Conservation (phyloP, 2,888 invertebrate species). For the Eilema griseolum region DNA sequence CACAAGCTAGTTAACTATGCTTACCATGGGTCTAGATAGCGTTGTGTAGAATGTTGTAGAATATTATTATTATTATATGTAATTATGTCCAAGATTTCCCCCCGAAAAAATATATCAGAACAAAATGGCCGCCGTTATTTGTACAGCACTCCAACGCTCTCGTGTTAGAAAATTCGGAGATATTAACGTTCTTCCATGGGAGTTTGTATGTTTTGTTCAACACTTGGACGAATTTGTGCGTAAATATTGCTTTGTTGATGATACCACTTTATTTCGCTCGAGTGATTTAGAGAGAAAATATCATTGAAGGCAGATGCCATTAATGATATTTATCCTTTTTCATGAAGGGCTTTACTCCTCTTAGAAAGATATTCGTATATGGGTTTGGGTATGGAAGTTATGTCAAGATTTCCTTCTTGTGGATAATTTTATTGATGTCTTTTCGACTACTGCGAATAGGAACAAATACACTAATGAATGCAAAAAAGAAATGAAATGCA, state of each 20-base stretch:
- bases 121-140: slow-evolving; percentile 35
- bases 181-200: slow-evolving; percentile 32
- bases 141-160: slow-evolving; percentile 21
- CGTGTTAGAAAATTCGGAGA: slow-evolving; percentile 14
- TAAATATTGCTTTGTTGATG: slow-evolving; percentile 17
- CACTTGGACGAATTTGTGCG: slow-evolving; percentile 16
- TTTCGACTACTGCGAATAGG: too few relatives aligned
- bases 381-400: not conserved
- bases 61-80: too few relatives aligned
- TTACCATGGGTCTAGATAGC: too few relatives aligned
- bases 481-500: too few relatives aligned
- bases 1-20: too few relatives aligned
- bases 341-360: not conserved
- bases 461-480: too few relatives aligned
- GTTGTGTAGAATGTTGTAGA: too few relatives aligned
- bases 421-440: not conserved
- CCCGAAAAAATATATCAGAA: slow-evolving; percentile 22
- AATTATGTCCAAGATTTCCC: slow-evolving; percentile 31
- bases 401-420: not conserved
- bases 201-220: slow-evolving; percentile 21
- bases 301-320: not conserved
- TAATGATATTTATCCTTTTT: not conserved
- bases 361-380: not conserved
- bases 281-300: slow-evolving; percentile 8
- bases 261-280: not conserved